Conservation (phyloP, 2,888 invertebrate species). For the Odontocolon sp. region DNA sequence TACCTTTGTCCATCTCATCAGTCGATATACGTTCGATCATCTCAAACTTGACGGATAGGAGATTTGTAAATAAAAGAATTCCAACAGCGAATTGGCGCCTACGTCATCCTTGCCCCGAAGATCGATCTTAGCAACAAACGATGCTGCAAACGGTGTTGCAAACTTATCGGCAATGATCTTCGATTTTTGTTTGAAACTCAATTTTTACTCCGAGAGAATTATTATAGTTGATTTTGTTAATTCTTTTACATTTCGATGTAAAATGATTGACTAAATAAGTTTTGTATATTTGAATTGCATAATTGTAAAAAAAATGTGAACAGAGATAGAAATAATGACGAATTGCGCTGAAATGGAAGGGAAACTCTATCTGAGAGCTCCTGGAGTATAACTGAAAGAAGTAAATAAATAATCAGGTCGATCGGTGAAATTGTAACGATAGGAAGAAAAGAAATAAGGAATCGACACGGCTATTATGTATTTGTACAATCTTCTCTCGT, state of each 20-base stretch:
- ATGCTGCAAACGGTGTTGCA: too few relatives aligned
- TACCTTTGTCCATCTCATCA: conserved; percentile 2
- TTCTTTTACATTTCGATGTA: too few relatives aligned
- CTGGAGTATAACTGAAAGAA: background rate
- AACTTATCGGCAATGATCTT: too few relatives aligned
- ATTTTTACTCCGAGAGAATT: too few relatives aligned
- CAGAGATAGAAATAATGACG: background rate
- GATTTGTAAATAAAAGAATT: background rate
- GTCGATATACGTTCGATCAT: background rate
- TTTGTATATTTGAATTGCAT: too few relatives aligned
- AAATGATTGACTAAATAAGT: too few relatives aligned
- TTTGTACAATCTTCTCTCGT: conserved; percentile 3
- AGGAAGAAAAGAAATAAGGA: conserved; percentile 24
- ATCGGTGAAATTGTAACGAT: conserved; percentile 46
- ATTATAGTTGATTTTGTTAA: background rate
- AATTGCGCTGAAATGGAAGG: background rate
- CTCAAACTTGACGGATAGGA: background rate
- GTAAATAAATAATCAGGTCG: conserved; percentile 18
- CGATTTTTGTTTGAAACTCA: too few relatives aligned
- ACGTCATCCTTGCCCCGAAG: too few relatives aligned
- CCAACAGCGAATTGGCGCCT: too few relatives aligned
- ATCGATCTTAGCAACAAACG: too few relatives aligned
- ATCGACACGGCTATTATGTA: conserved; percentile 13
- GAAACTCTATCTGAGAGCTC: background rate
- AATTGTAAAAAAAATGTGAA: background rate